Conservation (phyloP, 2,797 vertebrate genomes). For the Sebastes oblongus region DNA sequence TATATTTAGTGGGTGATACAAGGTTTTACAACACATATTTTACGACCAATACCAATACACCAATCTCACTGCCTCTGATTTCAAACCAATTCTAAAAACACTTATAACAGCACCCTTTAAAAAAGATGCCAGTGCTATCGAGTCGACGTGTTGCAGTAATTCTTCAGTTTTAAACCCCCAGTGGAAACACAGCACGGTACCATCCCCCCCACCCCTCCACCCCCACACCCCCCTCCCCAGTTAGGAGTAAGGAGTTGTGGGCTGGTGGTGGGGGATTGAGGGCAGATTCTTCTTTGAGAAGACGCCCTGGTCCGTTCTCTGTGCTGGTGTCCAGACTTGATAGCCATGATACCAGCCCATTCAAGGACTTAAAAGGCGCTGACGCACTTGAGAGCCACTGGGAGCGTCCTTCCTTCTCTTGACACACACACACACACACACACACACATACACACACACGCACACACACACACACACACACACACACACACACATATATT, state of each 20-base stretch:
- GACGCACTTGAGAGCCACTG: constrained; percentile 41
- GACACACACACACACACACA: neutral
- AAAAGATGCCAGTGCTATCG: neutral
- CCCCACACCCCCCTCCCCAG: neutral
- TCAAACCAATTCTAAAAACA: neutral
- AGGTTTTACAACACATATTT: neutral
- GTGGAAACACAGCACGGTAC: constrained; percentile 9
- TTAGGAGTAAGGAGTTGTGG: neutral
- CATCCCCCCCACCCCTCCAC: neutral
- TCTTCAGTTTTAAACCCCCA: constrained; percentile 5
- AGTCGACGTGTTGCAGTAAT: neutral
- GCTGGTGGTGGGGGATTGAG: constrained; percentile 9
- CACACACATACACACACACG: constrained; percentile 6
- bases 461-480: neutral
- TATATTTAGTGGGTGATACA: neutral
- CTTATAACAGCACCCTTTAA: neutral
- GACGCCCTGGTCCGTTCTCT: constrained; percentile 68
- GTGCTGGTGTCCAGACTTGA: constrained; percentile 79
- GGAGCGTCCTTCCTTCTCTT: constrained; percentile 22
- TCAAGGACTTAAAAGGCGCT: constrained; percentile 79
- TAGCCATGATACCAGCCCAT: constrained; percentile 80
- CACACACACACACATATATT: neutral
- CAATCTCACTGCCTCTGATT: neutral
- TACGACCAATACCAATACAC: neutral
- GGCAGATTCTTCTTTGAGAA: constrained; percentile 75